Evolutionary conservation across 2,113 vertebrate species (phyloP).

Genomic region (Ursus arctos): DNA sequence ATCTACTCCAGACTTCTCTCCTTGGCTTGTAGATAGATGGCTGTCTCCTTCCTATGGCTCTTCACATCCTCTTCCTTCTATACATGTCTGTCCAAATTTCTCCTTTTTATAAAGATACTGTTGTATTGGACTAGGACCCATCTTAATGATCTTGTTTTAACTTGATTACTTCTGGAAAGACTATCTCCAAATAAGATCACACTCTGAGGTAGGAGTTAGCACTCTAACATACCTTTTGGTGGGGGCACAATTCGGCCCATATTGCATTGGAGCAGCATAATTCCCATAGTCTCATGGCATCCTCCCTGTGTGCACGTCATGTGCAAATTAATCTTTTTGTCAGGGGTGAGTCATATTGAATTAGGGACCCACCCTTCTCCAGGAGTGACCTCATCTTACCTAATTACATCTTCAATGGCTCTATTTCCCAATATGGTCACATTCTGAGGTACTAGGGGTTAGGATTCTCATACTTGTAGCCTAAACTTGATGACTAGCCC

Average conservation of each 20-base stretch:
- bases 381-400: neutral
- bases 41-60: neutral
- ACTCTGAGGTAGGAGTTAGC: neutral
- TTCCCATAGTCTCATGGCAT: neutral
- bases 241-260: neutral
- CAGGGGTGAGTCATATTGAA: neutral
- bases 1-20: neutral
- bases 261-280: neutral
- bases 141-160: neutral
- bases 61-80: neutral
- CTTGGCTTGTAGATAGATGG: neutral
- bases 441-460: neutral
- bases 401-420: neutral
- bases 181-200: neutral
- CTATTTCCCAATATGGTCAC: neutral
- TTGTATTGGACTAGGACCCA: neutral
- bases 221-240: neutral
- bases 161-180: neutral
- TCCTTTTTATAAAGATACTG: neutral
- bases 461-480: neutral
- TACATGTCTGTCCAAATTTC: neutral
- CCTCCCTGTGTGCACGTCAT: neutral
- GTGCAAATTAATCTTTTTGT: neutral
- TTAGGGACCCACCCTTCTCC: neutral
- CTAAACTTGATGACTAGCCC: neutral